These are phyloP conservation scores for Lates japonicus DNA, from an alignment of 2,797 vertebrate species.

Conservation along the genomic window DNA sequence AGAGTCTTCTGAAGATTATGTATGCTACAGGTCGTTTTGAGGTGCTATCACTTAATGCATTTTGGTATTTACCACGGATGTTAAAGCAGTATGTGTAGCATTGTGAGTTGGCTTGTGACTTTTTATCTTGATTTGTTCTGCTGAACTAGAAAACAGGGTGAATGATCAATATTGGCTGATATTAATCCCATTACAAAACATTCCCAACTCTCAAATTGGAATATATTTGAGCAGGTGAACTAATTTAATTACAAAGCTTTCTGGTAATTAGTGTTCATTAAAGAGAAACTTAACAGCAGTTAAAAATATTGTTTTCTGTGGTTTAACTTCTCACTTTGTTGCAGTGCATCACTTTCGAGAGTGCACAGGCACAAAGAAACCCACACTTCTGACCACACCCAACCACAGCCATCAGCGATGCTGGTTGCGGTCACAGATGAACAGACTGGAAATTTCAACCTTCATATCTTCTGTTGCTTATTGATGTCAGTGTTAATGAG, in stretches of 20 bases:
- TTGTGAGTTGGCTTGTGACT: not conserved
- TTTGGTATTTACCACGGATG: not conserved
- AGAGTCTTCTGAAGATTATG: not conserved
- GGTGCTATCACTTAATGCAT: too few relatives aligned
- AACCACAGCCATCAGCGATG: not conserved
- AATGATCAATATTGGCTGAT: not conserved
- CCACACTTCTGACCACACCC: not conserved
- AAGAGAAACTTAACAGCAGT: not conserved
- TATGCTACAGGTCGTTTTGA: not conserved
- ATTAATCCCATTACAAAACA: not conserved
- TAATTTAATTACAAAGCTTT: not conserved
- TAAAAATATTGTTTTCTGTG: not conserved
- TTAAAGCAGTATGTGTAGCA: not conserved
- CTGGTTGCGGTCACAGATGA: not conserved
- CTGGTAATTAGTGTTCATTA: not conserved
- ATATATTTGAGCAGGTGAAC: too few relatives aligned
- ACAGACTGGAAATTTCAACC: not conserved
- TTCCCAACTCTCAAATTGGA: not conserved
- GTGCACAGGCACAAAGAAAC: not conserved
- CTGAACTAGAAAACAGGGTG: not conserved
- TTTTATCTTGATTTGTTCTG: not conserved
- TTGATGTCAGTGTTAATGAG: not conserved
- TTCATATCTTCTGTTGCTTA: not conserved
- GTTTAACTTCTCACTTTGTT: constrained; percentile 1
- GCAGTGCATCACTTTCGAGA: not conserved